A percentile compares a stretch with the other conserved stretches of the same genome.
These are phyloP conservation scores for Drosophila mulleri DNA, from an alignment of 2,888 invertebrate genomes.

Conservation along the genomic window DNA sequence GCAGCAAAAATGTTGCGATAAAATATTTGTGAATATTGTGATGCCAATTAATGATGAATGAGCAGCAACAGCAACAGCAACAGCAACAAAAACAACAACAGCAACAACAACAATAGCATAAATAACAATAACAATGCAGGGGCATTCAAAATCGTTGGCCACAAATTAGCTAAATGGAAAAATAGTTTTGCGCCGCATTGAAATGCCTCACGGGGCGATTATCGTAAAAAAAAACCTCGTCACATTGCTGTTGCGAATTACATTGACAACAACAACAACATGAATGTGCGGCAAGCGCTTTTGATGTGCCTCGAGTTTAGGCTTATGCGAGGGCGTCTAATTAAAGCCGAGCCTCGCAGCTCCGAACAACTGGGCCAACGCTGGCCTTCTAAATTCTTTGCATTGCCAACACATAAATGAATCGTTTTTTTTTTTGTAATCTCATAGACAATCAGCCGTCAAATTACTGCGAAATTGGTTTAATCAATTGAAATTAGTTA, in stretches of 20 bases:
- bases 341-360: slow-evolving; percentile 42
- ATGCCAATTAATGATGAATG: slow-evolving; percentile 74
- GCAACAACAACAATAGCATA: slow-evolving; percentile 41
- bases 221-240: slow-evolving; percentile 73
- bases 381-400: slow-evolving; percentile 44
- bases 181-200: slow-evolving; percentile 75
- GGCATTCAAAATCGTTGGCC: slow-evolving; percentile 58
- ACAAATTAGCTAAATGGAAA: slow-evolving; percentile 79
- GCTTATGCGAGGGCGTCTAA: slow-evolving; percentile 60
- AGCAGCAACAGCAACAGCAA: slow-evolving; percentile 35
- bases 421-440: slow-evolving; percentile 12
- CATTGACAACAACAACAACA: slow-evolving; percentile 43
- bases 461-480: slow-evolving; percentile 33
- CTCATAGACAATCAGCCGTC: slow-evolving; percentile 23
- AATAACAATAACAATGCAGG: slow-evolving; percentile 40
- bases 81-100: slow-evolving; percentile 28
- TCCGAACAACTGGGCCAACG: slow-evolving; percentile 63
- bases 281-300: slow-evolving; percentile 38
- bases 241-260: slow-evolving; percentile 70
- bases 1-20: slow-evolving; percentile 35
- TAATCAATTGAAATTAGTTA: slow-evolving; percentile 28
- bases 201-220: slow-evolving; percentile 72
- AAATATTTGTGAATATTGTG: slow-evolving; percentile 52
- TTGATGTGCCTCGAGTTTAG: slow-evolving; percentile 60
- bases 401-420: slow-evolving; percentile 36